Evolutionary conservation across 2,888 invertebrate genomes (phyloP), one percentile per base, ranked within the genome.

Genomic region (Gonocerus acuteangulatus): DNA sequence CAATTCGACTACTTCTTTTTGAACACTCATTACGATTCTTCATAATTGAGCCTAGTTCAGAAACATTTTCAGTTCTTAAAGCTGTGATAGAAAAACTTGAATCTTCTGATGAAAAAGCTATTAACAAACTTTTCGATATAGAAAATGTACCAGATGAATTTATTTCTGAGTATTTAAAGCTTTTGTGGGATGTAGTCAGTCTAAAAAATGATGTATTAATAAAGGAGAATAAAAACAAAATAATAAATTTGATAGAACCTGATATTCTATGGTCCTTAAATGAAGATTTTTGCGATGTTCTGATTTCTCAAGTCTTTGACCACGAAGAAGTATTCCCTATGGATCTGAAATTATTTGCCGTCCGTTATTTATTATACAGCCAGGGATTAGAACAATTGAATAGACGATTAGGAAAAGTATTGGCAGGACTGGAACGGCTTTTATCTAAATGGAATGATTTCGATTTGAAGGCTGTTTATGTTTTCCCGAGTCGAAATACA

Each of bases 1-100:
- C 66, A 7, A 18, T 66, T 9, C 56, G 66, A 21, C 21, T 66
- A 4, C 16, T 64, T 18, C 22, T 66, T 18, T 66, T 64, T 42
- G 11, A 61, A 15, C 16, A 49, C n/a, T 36, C 45, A 2, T 52
- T 52, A 7, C 48, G 48, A n/a, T 36, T 45, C 13, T 60, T 66
- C 18, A 13, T 34, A 7, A 45, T 22, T 2, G 61, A 64, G 42
- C 63, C 63, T 2, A 51, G 42, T 9, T 42, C 64, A 16, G 61
- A 64, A 19, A 62, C 62, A 7, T 66, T 56, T 34, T 11, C 48
- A n/a, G 45, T 51, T 16, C 23, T 64, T 7, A 60, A 60, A 51
- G 42, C 60, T 2, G 39, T 61, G 2, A 22, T 60, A 7, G 22
- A 11, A 15, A 27, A 57, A 42, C 32, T 65, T 45, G 51, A 39